Base-by-base conservation (phyloP, 2,113 vertebrate species). In the Ciconia boyciana region DNA sequence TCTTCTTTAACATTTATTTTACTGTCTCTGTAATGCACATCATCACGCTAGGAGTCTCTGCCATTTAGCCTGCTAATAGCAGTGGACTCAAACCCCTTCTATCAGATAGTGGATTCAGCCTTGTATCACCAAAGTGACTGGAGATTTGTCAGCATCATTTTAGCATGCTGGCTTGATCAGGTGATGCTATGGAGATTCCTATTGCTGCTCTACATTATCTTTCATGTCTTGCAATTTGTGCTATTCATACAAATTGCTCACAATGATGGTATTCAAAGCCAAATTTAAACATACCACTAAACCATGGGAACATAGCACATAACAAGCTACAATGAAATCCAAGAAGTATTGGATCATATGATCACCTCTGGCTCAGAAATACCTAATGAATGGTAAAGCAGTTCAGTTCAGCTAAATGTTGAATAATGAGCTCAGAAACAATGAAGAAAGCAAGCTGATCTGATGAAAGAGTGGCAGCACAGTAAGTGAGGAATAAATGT, bases 391-490 rank as follows among this genome's bases (percentile, higher is more conserved):
- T 84, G 43, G 91, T 92, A 97, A 93, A 97, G 91, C 48, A 86
- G 39, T 89, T 97, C 43, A 64, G 46, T 92, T 79, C 82, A 88
- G 91, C 91, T 96, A 95, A 94, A 96, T 80, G 91, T 91, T 91
- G 89, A 97, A 93, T 98, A 97, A 96, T 96, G 95, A 94, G 69
- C 84, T 95, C 68, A 66, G 87, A 95, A 97, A 96, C 64, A 97
- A 87, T 75, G 69, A 82, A 69, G 81, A 92, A 96, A 93, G 90
- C 80, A 93, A 83, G 54, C 79, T 94, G 83, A 58, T 82, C 66
- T 95, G 83, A 97, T 96, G 87, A 95, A 96, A 83, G 74, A 16
- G 16, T 76, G 79, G 77, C 65, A 60, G 54, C 26, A 68, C 36
- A 75, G 51, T 93, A 71, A 94, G 79, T 77, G 44, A 94, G 79